Base-by-base conservation (phyloP, 2,113 vertebrate species). In the Theropithecus gelada region DNA sequence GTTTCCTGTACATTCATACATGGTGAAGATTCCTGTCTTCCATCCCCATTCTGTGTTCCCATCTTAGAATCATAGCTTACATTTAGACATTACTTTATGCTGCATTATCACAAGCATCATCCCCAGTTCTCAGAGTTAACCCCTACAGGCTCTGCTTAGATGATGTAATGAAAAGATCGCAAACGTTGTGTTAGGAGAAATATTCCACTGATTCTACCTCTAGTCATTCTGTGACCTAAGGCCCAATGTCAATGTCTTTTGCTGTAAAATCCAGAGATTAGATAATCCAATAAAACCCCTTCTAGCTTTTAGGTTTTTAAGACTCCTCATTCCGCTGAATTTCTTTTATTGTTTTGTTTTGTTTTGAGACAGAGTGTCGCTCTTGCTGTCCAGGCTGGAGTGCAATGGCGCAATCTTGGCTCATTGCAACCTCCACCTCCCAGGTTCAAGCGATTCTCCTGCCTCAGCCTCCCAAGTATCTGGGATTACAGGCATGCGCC, bases 111-210 rank as follows among this genome's bases (percentile, higher is more conserved):
- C 68, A 76, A 35, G 55, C 52, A 86, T 84, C 70, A 86, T 91
- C 91, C 90, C 35, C 35, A 18, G 52, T 93, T 90, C 68, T 90
- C 61, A 89, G 79, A 86, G 35, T 73, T 82, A 96, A n/a, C n/a
- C 38, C 81, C 50, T 38, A 14, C 8, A 82, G 48, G 48, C 79
- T 93, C 50, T 72, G 11, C 92, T 61, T 64, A 86, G 81, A 96
- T 87, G 81, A 96, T 89, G 23, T 94, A 87, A 94, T 92, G 57
- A 89, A 93, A 96, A 89, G 55, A 96, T 90, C 61, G 80, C 87
- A 95, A 83, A 88, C 2, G 18, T 73, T 90, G 81, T 73, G 52
- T 96, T 72, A 70, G 64, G 23, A 66, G 87, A 92, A 93, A 83
- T 59, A 80, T 14, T 93, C 43, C 43, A 72, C 78, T 84, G 59